phyloP scores from a whole-genome alignment of 2,113 vertebrate species.

The Oceanites oceanicus region DNA sequence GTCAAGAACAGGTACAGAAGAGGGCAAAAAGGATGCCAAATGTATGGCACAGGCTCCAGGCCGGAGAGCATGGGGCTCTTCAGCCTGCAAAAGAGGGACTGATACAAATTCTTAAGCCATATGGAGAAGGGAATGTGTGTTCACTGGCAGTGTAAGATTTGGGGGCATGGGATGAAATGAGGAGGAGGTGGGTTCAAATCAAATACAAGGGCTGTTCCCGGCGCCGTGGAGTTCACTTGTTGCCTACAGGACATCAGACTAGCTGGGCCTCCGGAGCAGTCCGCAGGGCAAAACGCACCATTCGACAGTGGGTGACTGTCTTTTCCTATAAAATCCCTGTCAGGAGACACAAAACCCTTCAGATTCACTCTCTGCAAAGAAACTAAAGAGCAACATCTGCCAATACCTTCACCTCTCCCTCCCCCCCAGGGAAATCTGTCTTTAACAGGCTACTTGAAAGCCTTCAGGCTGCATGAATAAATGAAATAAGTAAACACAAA shows the following conservation, averaged over 20 bases:
- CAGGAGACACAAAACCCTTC: background rate
- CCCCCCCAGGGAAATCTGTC: background rate
- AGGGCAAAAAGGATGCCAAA: background rate
- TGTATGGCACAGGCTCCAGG: background rate
- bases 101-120: background rate
- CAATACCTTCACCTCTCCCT: background rate
- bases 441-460: background rate
- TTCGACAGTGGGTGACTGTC: fast-evolving
- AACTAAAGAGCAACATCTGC: background rate
- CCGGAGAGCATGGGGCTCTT: background rate
- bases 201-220: fast-evolving
- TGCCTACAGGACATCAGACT: fast-evolving
- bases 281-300: fast-evolving
- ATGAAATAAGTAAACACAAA: background rate
- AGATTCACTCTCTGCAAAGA: background rate
- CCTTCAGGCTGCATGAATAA: background rate
- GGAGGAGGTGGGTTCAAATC: background rate
- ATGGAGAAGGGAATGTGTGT: fast-evolving
- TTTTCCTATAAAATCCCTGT: background rate
- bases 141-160: background rate
- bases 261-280: background rate
- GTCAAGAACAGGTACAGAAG: background rate
- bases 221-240: fast-evolving
- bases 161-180: background rate
- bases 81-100: background rate